These are phyloP conservation scores for Melanostoma mellinum DNA, from an alignment of 2,888 invertebrate species.

Conservation along the genomic window DNA sequence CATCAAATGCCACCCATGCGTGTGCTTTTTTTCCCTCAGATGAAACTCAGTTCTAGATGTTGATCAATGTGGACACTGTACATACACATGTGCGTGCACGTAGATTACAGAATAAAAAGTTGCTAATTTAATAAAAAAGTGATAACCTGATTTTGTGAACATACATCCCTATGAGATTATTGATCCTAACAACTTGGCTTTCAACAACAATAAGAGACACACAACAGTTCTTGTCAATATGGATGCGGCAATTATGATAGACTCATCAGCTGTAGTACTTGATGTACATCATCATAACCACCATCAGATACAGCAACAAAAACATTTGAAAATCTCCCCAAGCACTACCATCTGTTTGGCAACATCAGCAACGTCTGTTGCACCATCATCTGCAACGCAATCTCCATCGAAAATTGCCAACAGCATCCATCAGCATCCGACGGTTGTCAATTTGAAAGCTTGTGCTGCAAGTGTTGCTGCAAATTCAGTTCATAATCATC, in stretches of 20 bases:
- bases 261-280: conserved; percentile 74
- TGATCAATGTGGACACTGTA: background rate
- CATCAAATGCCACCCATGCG: background rate
- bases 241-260: conserved; percentile 79
- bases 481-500: conserved; percentile 9
- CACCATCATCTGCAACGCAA: conserved; percentile 67
- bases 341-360: conserved; percentile 37
- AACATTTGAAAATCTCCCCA: conserved; percentile 59
- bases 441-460: conserved; percentile 75
- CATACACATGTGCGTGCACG: no score
- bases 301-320: conserved; percentile 72
- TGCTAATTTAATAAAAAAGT: background rate
- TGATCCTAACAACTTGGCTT: conserved; percentile 7
- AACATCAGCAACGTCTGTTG: conserved; percentile 37
- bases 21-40: background rate
- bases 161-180: conserved; percentile 39
- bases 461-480: conserved; percentile 61
- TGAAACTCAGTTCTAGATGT: background rate
- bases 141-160: conserved; percentile 8
- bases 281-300: conserved; percentile 75
- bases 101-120: background rate
- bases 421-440: conserved; percentile 73
- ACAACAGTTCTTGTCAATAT: conserved; percentile 71
- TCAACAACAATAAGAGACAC: conserved; percentile 26
- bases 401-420: conserved; percentile 58